A percentile compares a stretch with the other conserved stretches of the same genome.
Conservation (phyloP, 2,797 vertebrate genomes). For the Mormyrops boulengeri region DNA sequence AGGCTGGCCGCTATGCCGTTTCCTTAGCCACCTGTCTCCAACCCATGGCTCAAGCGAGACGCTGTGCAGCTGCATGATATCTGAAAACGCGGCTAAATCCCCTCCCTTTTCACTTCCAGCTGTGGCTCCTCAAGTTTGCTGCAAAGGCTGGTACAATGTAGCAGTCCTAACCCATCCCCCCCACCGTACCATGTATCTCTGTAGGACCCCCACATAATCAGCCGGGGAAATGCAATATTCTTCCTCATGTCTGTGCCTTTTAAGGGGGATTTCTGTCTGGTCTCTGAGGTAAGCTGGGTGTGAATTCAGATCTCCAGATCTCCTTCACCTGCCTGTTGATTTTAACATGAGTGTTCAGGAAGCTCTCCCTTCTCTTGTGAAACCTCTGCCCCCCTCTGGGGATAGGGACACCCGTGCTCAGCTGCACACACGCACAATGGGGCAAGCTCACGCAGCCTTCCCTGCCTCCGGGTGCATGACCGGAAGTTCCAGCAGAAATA, state of each 20-base stretch:
- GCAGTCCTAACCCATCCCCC: neutral
- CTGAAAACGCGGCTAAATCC: neutral
- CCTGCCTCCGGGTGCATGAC: neutral
- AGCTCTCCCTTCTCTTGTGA: neutral
- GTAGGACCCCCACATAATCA: neutral
- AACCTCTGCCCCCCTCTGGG: neutral
- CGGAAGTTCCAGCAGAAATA: neutral
- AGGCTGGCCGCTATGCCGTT: neutral
- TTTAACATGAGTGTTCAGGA: neutral
- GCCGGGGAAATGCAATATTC: neutral
- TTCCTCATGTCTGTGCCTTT: neutral
- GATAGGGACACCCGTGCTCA: neutral
- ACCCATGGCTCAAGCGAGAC: neutral
- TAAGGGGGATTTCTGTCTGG: neutral
- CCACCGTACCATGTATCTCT: neutral
- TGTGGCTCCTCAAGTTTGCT: neutral
- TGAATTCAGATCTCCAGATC: neutral
- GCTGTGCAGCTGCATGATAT: neutral
- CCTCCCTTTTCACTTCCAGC: neutral
- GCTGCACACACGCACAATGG: neutral
- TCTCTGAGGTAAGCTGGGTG: neutral
- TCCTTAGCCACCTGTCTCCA: neutral
- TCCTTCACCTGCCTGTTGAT: neutral
- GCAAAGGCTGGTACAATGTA: neutral
- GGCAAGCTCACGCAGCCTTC: neutral